phyloP scores from a whole-genome alignment of 2,113 vertebrate genomes.

The Melanerpes aurifrons region DNA sequence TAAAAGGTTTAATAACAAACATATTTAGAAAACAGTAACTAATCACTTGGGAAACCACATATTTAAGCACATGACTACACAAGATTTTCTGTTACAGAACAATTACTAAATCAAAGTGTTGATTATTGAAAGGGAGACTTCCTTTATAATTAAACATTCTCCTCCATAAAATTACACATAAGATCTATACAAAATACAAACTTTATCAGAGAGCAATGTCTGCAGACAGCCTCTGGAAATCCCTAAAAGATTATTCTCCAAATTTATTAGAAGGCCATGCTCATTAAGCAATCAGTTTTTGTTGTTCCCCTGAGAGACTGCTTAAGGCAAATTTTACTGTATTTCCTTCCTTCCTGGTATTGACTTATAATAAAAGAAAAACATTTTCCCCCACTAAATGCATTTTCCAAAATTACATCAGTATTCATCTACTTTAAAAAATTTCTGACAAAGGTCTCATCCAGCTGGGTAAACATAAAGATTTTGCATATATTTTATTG shows the following conservation, averaged over 20 bases:
- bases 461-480: constrained; percentile 62
- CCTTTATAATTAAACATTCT: background rate
- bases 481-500: constrained; percentile 40
- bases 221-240: background rate
- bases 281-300: constrained; percentile 28
- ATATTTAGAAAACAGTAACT: constrained; percentile 4
- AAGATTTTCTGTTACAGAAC: background rate
- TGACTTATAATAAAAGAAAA: constrained; percentile 67
- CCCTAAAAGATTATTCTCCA: background rate
- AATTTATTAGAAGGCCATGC: background rate
- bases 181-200: background rate
- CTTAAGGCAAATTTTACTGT: constrained; percentile 34
- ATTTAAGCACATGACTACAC: background rate
- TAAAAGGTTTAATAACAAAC: constrained; percentile 7
- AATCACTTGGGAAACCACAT: background rate
- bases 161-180: background rate
- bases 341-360: constrained; percentile 53
- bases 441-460: constrained; percentile 37
- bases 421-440: constrained; percentile 40
- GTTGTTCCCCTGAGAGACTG: background rate
- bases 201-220: background rate
- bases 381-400: constrained; percentile 36
- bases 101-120: constrained; percentile 10
- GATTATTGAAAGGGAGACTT: background rate
- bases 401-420: constrained; percentile 58